Conservation (phyloP, 2,888 invertebrate genomes). For the Petrophora chlorosata region DNA sequence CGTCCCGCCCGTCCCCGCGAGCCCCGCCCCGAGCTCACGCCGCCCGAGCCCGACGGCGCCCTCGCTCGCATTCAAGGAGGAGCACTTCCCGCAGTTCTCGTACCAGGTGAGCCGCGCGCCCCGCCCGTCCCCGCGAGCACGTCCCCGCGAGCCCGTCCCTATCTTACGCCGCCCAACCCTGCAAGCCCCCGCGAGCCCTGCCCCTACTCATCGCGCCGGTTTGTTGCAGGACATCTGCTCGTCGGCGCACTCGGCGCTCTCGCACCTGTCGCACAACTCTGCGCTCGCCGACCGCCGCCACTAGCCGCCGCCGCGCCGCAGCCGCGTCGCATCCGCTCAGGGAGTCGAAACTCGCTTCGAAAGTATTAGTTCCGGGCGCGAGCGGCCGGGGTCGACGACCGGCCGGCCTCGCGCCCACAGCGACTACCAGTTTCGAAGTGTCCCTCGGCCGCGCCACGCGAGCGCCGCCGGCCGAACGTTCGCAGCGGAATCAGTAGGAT, state of each 20-base stretch:
- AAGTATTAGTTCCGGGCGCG: too few relatives aligned
- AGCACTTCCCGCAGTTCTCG: slow-evolving; percentile 93
- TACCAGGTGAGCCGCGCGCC: slow-evolving; percentile 79
- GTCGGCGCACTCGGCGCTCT: slow-evolving; percentile 84
- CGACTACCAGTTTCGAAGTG: too few relatives aligned
- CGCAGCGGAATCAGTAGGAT: neutral
- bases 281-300: slow-evolving; percentile 56
- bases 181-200: neutral
- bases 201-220: neutral
- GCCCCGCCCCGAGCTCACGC: slow-evolving; percentile 96
- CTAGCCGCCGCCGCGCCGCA: slow-evolving; percentile 52
- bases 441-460: too few relatives aligned
- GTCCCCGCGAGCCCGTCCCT: neutral
- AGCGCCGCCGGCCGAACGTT: too few relatives aligned
- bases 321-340: too few relatives aligned
- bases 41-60: slow-evolving; percentile 88
- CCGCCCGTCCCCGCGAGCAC: neutral
- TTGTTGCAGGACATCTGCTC: slow-evolving; percentile 65
- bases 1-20: neutral
- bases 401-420: neutral
- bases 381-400: neutral
- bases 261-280: slow-evolving; percentile 73
- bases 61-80: slow-evolving; percentile 88
- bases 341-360: too few relatives aligned
- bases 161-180: neutral